Evolutionary conservation across 2,797 vertebrate genomes (phyloP).

Genomic region (Clarias laeviceps): DNA sequence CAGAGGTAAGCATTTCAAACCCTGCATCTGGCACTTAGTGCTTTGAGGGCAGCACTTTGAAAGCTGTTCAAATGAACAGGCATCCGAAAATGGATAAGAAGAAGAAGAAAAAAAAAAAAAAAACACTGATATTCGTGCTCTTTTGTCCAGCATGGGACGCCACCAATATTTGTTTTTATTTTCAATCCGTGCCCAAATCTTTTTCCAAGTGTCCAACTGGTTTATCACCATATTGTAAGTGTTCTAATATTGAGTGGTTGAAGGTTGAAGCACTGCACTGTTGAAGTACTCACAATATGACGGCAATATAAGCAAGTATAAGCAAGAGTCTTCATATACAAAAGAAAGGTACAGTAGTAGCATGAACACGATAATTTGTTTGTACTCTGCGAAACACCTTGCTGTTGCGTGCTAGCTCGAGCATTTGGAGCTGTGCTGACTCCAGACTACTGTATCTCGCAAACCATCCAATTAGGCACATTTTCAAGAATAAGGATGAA

Average conservation of each 20-base stretch:
- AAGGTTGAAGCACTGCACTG: background rate
- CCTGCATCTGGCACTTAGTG: slow-evolving; percentile 28
- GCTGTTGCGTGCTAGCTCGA: slow-evolving; percentile 18
- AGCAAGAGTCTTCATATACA: background rate
- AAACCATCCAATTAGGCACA: slow-evolving; percentile 48
- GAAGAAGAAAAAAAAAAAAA: slow-evolving; percentile 1
- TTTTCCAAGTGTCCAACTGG: background rate
- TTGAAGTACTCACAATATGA: background rate
- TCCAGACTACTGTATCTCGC: slow-evolving; percentile 27
- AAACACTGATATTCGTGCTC: slow-evolving; percentile 2
- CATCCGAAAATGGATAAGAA: slow-evolving; percentile 23
- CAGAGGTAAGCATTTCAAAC: slow-evolving; percentile 27
- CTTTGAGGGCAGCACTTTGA: slow-evolving; percentile 27
- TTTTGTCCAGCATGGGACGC: slow-evolving; percentile 9
- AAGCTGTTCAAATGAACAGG: slow-evolving; percentile 43
- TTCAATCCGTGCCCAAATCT: slow-evolving; percentile 6
- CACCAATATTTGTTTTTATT: slow-evolving; percentile 39
- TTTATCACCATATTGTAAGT: background rate
- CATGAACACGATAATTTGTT: background rate
- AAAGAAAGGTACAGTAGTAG: background rate
- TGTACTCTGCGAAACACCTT: slow-evolving; percentile 1
- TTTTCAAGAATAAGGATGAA: slow-evolving; percentile 37
- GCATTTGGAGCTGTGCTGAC: slow-evolving; percentile 34
- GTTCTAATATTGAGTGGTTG: background rate
- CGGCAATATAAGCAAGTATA: background rate